Evolutionary conservation across 2,113 vertebrate species (phyloP).

Genomic region (Sterrhoptilus dennistouni): DNA sequence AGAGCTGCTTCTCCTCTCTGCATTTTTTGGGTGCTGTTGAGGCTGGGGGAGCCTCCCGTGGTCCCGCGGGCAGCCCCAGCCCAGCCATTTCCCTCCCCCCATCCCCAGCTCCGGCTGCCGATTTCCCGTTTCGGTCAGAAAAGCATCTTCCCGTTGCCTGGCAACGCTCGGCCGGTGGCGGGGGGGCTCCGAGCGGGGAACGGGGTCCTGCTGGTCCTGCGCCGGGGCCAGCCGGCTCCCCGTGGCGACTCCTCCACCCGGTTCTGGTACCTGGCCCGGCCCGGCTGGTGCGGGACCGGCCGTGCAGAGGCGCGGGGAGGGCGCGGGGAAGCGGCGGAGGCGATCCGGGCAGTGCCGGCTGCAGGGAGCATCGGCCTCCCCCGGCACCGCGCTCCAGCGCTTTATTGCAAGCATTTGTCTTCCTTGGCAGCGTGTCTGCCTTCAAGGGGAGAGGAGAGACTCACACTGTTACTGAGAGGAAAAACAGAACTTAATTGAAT

Average conservation of each 20-base stretch:
- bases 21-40: not conserved
- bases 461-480: constrained; percentile 9
- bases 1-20: not conserved
- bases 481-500: constrained; percentile 46
- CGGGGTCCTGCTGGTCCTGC: not conserved
- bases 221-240: not conserved
- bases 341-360: not conserved
- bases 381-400: not conserved
- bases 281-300: accelerated
- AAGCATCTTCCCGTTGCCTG: constrained; percentile 56
- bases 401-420: constrained; percentile 50
- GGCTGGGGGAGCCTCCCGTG: not conserved
- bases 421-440: not conserved
- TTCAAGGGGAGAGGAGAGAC: not conserved
- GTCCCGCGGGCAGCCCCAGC: not conserved
- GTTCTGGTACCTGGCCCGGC: not conserved
- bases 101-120: not conserved
- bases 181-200: not conserved
- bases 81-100: not conserved
- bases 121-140: constrained; percentile 12
- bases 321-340: not conserved
- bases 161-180: constrained; percentile 1
- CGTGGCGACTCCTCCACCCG: not conserved
- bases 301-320: accelerated
- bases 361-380: not conserved